Percentiles rank a stretch among this genome's conserved stretches.
These are phyloP conservation scores for Rhynchopsitta pachyrhyncha DNA, from an alignment of 2,113 vertebrate species.

Conservation along the genomic window DNA sequence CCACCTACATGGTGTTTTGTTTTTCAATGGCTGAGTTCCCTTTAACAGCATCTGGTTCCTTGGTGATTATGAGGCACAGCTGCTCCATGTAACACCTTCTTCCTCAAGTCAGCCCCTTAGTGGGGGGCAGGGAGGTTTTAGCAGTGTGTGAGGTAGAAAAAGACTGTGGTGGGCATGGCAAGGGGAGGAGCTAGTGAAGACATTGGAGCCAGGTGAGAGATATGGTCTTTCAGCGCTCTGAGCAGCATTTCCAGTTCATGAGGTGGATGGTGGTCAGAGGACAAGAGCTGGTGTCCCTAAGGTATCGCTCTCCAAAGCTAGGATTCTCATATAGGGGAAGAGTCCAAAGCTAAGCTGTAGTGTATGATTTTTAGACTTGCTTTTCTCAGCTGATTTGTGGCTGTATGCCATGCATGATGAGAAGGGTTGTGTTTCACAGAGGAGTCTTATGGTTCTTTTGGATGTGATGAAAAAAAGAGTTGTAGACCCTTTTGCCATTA, in stretches of 20 bases:
- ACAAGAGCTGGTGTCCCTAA: not conserved
- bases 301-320: rapidly evolving
- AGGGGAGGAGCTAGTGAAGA: not conserved
- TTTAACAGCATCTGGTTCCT: not conserved
- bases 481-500: not conserved
- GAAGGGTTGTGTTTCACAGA: not conserved
- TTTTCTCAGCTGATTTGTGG: not conserved
- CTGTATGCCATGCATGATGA: rapidly evolving
- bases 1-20: not conserved
- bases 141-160: rapidly evolving
- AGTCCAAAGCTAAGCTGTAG: not conserved
- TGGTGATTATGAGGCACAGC: not conserved
- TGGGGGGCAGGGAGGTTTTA: not conserved
- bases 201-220: not conserved
- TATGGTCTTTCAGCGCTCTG: not conserved
- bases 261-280: not conserved
- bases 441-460: not conserved
- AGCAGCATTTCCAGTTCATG: rapidly evolving
- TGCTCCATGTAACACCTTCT: not conserved
- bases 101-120: not conserved
- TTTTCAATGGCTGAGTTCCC: not conserved
- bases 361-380: not conserved
- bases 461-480: not conserved
- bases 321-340: rapidly evolving
- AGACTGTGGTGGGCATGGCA: not conserved